Conservation (phyloP, 1,140 invertebrate species). For the Medauroidea extradentata region DNA sequence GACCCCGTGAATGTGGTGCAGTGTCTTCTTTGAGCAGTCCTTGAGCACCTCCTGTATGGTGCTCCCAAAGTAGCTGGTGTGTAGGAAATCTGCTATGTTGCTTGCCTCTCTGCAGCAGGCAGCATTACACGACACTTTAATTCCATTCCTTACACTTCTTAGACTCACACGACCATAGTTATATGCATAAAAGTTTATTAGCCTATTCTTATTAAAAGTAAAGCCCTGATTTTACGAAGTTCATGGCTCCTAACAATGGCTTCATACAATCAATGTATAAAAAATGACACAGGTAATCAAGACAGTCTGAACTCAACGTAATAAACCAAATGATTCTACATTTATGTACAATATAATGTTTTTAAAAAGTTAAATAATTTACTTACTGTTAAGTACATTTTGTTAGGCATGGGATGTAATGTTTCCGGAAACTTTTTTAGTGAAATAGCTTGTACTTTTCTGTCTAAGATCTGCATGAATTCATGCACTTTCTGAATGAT, state of each 20-base stretch:
- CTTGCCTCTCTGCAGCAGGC: not conserved
- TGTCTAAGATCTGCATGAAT: no score
- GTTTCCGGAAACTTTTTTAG: no score
- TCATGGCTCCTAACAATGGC: not conserved
- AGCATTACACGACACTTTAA: not conserved
- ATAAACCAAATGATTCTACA: no score
- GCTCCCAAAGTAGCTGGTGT: not conserved
- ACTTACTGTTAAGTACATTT: no score
- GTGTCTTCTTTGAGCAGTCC: constrained; percentile 48
- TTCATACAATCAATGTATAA: not conserved
- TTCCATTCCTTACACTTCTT: not conserved
- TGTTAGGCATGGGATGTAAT: no score
- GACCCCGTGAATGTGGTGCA: constrained; percentile 68
- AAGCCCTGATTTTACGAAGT: not conserved
- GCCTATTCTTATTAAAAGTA: not conserved
- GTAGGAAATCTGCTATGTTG: not conserved
- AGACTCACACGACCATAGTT: not conserved
- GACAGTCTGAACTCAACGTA: no score
- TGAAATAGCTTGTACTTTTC: no score
- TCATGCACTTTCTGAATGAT: no score
- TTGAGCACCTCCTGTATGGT: constrained; percentile 27
- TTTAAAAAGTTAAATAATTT: no score
- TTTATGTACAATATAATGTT: no score
- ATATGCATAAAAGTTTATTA: not conserved
- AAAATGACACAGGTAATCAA: not conserved